A percentile compares a stretch with the other conserved stretches of the same genome.
Evolutionary conservation across 2,888 invertebrate species (phyloP).

Genomic region (Agrochola lychnidis): DNA sequence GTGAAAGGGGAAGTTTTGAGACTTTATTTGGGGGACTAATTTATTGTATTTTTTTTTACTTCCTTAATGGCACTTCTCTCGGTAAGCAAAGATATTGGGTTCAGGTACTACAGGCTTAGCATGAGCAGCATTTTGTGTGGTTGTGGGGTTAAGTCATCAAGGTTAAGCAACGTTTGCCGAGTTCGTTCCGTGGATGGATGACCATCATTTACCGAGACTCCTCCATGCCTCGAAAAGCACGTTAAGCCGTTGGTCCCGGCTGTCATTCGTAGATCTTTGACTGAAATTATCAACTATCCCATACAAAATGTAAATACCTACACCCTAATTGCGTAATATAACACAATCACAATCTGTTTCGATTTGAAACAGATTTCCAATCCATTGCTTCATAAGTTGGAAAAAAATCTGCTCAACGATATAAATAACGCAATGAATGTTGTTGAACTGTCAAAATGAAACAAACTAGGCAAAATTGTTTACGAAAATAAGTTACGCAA

Average conservation of each 20-base stretch:
- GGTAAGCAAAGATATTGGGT: background rate
- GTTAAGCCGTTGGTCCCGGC: background rate
- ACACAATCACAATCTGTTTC: too few species aligned
- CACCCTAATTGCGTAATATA: too few species aligned
- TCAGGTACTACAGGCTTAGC: background rate
- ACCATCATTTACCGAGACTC: background rate
- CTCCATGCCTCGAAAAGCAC: background rate
- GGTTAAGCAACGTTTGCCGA: background rate
- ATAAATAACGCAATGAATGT: too few species aligned
- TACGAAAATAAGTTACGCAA: too few species aligned
- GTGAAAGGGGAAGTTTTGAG: conserved; percentile 5
- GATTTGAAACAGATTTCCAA: too few species aligned
- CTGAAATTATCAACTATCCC: too few species aligned
- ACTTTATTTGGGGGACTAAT: conserved; percentile 18
- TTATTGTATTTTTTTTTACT: conserved; percentile 14
- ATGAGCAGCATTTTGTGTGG: background rate
- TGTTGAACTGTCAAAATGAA: too few species aligned
- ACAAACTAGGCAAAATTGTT: too few species aligned
- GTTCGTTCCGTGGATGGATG: background rate
- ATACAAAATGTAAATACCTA: too few species aligned
- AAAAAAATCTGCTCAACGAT: too few species aligned
- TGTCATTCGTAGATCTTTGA: too few species aligned
- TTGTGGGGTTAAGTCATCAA: background rate
- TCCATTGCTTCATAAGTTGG: too few species aligned
- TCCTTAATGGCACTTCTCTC: background rate